Evolutionary conservation across 2,888 invertebrate species (phyloP).

Genomic region (Brenthis ino): DNA sequence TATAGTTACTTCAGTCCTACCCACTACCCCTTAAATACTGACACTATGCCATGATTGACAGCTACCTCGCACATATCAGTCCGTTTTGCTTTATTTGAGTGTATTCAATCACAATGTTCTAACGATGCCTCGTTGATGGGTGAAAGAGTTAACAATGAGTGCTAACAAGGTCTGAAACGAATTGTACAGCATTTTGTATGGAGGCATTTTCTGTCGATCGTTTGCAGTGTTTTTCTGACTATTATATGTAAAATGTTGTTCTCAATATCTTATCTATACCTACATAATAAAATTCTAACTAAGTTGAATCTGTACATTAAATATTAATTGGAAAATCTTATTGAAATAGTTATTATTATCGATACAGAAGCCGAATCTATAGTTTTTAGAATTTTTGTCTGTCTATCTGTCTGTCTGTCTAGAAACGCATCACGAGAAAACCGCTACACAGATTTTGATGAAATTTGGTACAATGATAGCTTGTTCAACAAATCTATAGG

Average conservation of each 20-base stretch:
- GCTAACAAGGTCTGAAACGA: slow-evolving; percentile 35
- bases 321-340: too few species aligned
- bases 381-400: too few species aligned
- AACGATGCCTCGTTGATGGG: slow-evolving; percentile 32
- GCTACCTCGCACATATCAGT: not conserved
- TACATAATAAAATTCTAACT: too few species aligned
- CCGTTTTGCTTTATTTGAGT: slow-evolving; percentile 22
- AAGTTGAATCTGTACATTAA: too few species aligned
- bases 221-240: slow-evolving; percentile 1
- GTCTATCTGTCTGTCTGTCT: too few species aligned
- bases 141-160: slow-evolving; percentile 30
- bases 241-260: not conserved
- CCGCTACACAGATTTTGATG: too few species aligned
- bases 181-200: slow-evolving; percentile 17
- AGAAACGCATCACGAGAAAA: too few species aligned
- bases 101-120: slow-evolving; percentile 32
- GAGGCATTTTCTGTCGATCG: not conserved
- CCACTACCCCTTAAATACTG: too few species aligned
- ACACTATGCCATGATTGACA: not conserved
- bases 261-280: not conserved
- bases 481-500: too few species aligned
- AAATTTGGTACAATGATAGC: too few species aligned
- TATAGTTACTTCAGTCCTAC: not conserved
- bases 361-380: too few species aligned
- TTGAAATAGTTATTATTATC: too few species aligned